Evolutionary conservation across 2,797 vertebrate genomes (phyloP), one percentile per base, ranked within the genome.

Genomic region (Smutsia temminckii): DNA sequence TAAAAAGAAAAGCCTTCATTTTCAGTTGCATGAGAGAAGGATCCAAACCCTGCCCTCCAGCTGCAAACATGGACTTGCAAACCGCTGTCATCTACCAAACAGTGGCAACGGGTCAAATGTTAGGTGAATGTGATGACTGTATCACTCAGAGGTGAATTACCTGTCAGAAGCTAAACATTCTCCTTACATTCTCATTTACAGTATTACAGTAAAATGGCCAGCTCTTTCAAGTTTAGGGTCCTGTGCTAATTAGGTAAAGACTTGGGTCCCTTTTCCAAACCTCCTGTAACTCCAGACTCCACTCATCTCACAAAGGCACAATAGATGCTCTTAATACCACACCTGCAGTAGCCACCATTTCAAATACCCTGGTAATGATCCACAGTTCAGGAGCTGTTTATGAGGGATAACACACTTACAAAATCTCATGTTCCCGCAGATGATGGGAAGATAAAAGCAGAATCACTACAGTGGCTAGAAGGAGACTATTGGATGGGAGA

Each of bases 361-460:
- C 57, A 55, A 78, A 77, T 64, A 53, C 14, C 16, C 27, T 89
- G 20, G 55, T 83, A 61, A 93, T 46, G 34, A 49, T 17, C 32
- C 13, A 69, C 8, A 32, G 13, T 23, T 92, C 93, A 78, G 72
- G 93, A 74, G 37, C 23, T 72, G 17, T 92, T 32, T n/a, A 20
- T 79, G 32, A 94, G 17, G 72, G 55, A 51, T 29, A 85, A 92
- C 14, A 55, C 13, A 49, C 34, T 78, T 68, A 90, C 77, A n/a
- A 92, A 95, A 34, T 8, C 57, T 85, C 63, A 6, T 78, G 63
- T 95, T 69, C 79, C 53, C 59, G 93, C 49, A 66, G 55, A 51
- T 72, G 55, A 79, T 7, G 13, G 46, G 69, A 66, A 96, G 61
- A 85, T 81, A 77, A 66, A 96, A 94, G 66, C 6, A 95, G 84